Conservation (phyloP, 2,797 vertebrate species). For the Alauda arvensis region DNA sequence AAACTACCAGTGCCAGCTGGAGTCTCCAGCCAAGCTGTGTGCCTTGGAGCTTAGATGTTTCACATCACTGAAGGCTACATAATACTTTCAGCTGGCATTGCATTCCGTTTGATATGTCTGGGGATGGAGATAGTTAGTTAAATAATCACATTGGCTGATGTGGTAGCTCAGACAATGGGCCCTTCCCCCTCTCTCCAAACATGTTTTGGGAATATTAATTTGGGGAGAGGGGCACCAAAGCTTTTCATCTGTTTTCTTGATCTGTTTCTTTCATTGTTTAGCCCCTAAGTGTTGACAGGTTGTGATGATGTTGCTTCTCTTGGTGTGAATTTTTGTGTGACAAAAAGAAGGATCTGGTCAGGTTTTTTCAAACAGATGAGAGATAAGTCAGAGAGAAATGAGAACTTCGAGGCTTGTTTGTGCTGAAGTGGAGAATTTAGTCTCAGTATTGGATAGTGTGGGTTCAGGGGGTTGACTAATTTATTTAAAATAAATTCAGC, state of each 20-base stretch:
- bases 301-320: slow-evolving; percentile 16
- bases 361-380: slow-evolving; percentile 48
- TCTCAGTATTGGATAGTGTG: neutral
- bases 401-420: slow-evolving; percentile 1
- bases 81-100: slow-evolving; percentile 57
- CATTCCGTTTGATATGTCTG: slow-evolving; percentile 50
- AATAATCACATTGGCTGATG: slow-evolving; percentile 19
- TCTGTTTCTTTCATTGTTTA: slow-evolving; percentile 45
- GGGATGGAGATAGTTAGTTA: slow-evolving; percentile 55
- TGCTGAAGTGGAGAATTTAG: slow-evolving; percentile 20
- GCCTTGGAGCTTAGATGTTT: slow-evolving; percentile 44
- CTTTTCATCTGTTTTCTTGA: slow-evolving; percentile 30
- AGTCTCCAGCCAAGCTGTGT: slow-evolving; percentile 11
- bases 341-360: slow-evolving; percentile 17
- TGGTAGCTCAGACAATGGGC: slow-evolving; percentile 32
- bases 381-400: slow-evolving; percentile 37
- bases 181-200: neutral
- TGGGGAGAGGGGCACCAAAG: slow-evolving; percentile 1
- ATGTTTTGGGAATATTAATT: slow-evolving; percentile 35
- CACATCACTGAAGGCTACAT: slow-evolving; percentile 51
- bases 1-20: slow-evolving; percentile 44
- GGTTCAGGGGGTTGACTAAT: neutral
- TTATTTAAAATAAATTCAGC: neutral
- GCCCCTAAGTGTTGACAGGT: slow-evolving; percentile 27
- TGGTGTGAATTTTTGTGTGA: slow-evolving; percentile 36